Conservation (phyloP, 35 echinoderm and acorn worm genomes). For the Lytechinus variegatus region DNA sequence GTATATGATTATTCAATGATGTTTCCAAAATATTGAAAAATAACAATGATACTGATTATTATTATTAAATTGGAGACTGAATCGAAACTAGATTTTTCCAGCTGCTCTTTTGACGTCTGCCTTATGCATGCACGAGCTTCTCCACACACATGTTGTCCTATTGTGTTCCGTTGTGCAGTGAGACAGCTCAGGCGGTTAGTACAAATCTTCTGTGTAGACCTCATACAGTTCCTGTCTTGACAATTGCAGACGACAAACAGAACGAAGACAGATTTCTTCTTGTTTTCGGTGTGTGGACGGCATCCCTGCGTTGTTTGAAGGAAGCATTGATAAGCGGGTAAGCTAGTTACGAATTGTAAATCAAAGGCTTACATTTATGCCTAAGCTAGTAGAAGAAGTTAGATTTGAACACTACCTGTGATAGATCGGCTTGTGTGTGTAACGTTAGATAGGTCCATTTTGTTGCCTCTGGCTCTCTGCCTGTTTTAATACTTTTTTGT, state of each 20-base stretch:
- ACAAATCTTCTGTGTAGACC: neutral
- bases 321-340: too few species aligned
- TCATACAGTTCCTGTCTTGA: too few species aligned
- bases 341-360: too few species aligned
- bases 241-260: neutral
- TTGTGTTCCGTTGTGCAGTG: neutral
- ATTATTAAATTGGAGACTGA: neutral
- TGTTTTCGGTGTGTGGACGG: neutral
- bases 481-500: too few species aligned
- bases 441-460: too few species aligned
- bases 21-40: neutral
- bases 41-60: neutral
- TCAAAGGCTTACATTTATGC: too few species aligned
- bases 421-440: too few species aligned
- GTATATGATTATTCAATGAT: too few species aligned
- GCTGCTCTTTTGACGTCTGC: neutral
- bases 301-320: neutral
- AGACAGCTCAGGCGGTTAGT: neutral
- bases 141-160: neutral
- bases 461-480: too few species aligned
- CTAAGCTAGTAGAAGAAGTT: too few species aligned
- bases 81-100: neutral
- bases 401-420: too few species aligned
- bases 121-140: neutral
- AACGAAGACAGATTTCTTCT: neutral